These are phyloP conservation scores for Petroica traversi DNA, from an alignment of 2,113 vertebrate species.

Conservation along the genomic window DNA sequence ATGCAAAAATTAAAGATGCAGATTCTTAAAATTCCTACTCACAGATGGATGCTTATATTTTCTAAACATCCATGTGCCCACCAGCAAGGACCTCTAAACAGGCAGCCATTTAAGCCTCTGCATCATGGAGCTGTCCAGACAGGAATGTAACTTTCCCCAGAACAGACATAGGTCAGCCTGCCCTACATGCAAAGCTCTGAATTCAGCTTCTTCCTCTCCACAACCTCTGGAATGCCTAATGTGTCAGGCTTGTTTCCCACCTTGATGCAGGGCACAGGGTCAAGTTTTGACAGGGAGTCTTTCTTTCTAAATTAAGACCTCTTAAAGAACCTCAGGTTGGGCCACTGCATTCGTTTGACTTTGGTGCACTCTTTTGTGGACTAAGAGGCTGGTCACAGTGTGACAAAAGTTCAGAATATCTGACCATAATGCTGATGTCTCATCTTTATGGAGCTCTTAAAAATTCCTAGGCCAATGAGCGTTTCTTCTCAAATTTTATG, in stretches of 20 bases:
- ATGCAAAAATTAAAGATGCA: not conserved
- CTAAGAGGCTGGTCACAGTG: not conserved
- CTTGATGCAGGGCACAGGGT: not conserved
- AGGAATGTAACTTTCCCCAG: not conserved
- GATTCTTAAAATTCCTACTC: not conserved
- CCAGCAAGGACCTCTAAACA: not conserved
- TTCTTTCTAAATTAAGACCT: not conserved
- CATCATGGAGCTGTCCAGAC: not conserved
- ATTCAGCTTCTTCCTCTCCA: not conserved
- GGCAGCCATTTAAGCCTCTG: not conserved
- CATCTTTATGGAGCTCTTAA: not conserved
- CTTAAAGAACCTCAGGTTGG: not conserved
- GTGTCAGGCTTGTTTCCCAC: not conserved
- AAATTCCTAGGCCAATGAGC: not conserved
- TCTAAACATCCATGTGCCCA: not conserved
- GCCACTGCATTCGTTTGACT: not conserved
- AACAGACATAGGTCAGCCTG: accelerated
- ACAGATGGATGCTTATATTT: not conserved
- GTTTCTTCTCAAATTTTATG: not conserved
- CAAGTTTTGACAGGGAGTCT: not conserved
- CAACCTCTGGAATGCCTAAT: not conserved
- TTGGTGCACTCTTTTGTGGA: not conserved
- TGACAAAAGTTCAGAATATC: not conserved
- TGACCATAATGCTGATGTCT: not conserved
- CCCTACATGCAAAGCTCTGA: not conserved